Evolutionary conservation across 2,797 vertebrate genomes (phyloP).

Genomic region (Crax fasciolata): DNA sequence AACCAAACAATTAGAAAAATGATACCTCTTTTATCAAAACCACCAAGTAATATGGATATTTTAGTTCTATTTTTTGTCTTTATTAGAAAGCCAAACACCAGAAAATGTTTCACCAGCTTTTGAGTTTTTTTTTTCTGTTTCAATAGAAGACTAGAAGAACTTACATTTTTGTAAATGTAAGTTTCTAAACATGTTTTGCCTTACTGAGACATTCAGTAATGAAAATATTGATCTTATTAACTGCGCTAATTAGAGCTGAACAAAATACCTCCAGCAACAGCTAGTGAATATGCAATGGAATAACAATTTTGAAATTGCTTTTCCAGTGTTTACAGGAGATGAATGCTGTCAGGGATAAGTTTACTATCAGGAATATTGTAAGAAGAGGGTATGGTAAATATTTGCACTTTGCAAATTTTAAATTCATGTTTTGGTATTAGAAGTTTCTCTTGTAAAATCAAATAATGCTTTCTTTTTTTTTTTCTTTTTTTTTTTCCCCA

Average conservation of each 20-base stretch:
- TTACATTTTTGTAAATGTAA: background rate
- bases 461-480: background rate
- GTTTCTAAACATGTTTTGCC: constrained; percentile 42
- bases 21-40: background rate
- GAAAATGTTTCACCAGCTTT: background rate
- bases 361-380: background rate
- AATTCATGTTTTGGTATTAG: background rate
- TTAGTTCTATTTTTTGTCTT: background rate
- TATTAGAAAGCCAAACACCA: background rate
- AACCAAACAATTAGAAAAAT: background rate
- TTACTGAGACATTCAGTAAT: constrained; percentile 47
- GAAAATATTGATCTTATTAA: constrained; percentile 78
- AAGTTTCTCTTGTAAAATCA: constrained; percentile 1
- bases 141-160: background rate
- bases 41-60: background rate
- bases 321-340: constrained; percentile 43
- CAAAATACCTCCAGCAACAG: constrained; percentile 68
- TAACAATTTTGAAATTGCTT: constrained; percentile 57
- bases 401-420: constrained; percentile 22
- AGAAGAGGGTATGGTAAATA: constrained; percentile 21
- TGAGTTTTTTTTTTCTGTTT: background rate
- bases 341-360: constrained; percentile 23
- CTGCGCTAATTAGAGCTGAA: constrained; percentile 74
- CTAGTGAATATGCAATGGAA: constrained; percentile 56
- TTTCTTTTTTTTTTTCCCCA: background rate